phyloP scores from a whole-genome alignment of 2,113 vertebrate species.

The Strix aluco region DNA sequence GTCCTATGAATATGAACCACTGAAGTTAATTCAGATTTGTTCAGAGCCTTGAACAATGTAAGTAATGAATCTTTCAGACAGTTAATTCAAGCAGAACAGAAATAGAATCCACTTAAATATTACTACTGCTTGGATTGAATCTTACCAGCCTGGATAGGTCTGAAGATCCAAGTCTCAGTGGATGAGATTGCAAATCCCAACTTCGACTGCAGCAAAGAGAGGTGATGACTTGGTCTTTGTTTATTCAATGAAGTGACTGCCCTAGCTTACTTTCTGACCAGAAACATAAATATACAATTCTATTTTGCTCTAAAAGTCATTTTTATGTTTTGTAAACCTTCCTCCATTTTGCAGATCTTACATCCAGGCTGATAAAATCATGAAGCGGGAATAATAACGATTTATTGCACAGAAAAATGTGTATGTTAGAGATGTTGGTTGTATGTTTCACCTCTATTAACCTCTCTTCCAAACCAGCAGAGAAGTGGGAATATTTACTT shows the following conservation, averaged over 20 bases:
- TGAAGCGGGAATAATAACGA: neutral
- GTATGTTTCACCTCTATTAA: conserved; percentile 63
- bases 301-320: neutral
- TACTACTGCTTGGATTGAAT: conserved; percentile 41
- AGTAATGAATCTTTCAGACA: conserved; percentile 46
- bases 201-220: neutral
- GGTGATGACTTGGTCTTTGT: neutral
- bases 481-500: conserved; percentile 54
- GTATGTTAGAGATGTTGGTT: conserved; percentile 11
- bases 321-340: conserved; percentile 7
- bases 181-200: neutral
- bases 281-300: neutral
- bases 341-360: neutral
- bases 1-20: conserved; percentile 34
- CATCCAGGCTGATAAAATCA: conserved; percentile 38
- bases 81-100: conserved; percentile 57
- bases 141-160: conserved; percentile 30
- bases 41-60: conserved; percentile 4
- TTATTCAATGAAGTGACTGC: neutral
- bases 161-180: neutral
- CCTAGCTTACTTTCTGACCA: neutral
- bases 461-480: conserved; percentile 60
- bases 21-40: conserved; percentile 27
- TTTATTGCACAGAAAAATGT: conserved; percentile 29
- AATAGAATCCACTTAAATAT: conserved; percentile 25